These are phyloP conservation scores for Amblyopsis hoosieri DNA, from an alignment of 2,797 vertebrate genomes.

Conservation along the genomic window DNA sequence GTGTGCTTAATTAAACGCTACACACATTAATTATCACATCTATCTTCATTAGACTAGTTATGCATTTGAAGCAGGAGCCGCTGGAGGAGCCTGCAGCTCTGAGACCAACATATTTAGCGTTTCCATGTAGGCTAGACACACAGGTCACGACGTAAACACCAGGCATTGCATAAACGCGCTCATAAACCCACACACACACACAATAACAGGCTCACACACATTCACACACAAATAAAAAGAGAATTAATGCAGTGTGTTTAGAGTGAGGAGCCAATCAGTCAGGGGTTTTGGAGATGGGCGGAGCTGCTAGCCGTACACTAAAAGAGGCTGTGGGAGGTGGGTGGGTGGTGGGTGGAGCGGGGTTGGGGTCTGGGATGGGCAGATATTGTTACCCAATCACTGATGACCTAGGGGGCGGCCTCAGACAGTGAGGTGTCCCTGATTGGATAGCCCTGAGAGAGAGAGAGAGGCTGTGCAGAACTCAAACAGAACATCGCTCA, in stretches of 20 bases:
- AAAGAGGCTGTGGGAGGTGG: conserved; percentile 18
- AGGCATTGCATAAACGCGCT: conserved; percentile 15
- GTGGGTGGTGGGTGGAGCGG: too few species aligned
- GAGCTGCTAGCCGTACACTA: conserved; percentile 50
- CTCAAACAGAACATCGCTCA: conserved; percentile 58
- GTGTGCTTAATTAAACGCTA: conserved; percentile 49
- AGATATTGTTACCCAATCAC: conserved; percentile 18
- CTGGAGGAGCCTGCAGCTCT: conserved; percentile 1
- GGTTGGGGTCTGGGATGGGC: conserved; percentile 41
- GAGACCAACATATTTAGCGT: not conserved
- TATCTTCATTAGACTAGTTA: conserved; percentile 59
- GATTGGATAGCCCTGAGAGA: conserved; percentile 81
- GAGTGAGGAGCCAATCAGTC: conserved; percentile 51
- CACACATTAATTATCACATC: conserved; percentile 45
- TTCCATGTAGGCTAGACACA: not conserved
- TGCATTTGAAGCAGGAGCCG: conserved; percentile 45
- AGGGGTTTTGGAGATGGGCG: conserved; percentile 57
- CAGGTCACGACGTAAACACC: conserved; percentile 3
- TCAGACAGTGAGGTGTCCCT: conserved; percentile 72
- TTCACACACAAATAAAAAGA: conserved; percentile 14
- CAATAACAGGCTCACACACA: conserved; percentile 16
- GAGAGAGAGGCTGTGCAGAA: conserved; percentile 83
- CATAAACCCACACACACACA: conserved; percentile 35
- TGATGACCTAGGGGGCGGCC: conserved; percentile 48
- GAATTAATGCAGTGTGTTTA: conserved; percentile 10